Conservation (phyloP, 2,113 vertebrate genomes). For the Catharus fuscescens region DNA sequence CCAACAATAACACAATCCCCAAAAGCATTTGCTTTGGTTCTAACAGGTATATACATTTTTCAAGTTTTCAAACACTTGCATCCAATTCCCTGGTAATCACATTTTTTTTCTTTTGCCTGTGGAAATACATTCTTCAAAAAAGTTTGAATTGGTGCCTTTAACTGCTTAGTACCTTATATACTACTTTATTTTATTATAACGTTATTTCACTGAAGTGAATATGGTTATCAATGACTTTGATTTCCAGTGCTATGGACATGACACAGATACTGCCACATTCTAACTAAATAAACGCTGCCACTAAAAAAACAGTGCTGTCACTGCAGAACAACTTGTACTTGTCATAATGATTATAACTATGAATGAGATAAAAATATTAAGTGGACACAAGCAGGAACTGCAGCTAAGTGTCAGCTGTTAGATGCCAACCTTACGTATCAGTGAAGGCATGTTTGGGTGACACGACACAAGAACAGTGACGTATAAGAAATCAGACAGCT, state of each 20-base stretch:
- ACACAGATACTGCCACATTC: not conserved
- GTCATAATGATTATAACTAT: conserved; percentile 42
- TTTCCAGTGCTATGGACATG: not conserved
- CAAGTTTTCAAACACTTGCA: not conserved
- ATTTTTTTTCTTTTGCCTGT: not conserved
- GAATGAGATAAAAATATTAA: conserved; percentile 35
- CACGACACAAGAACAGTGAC: not conserved
- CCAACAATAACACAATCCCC: not conserved
- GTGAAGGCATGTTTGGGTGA: not conserved
- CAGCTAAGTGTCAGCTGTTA: conserved; percentile 33
- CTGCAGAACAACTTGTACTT: conserved; percentile 8
- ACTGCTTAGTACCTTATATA: not conserved
- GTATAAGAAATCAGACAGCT: not conserved
- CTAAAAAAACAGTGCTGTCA: not conserved
- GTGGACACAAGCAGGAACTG: conserved; percentile 12
- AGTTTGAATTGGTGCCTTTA: not conserved
- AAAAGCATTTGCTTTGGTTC: not conserved
- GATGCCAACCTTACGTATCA: not conserved
- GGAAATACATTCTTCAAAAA: not conserved
- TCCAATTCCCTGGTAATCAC: not conserved
- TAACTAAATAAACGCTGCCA: not conserved
- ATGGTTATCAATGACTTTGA: not conserved
- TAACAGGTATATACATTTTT: not conserved
- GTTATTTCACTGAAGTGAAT: not conserved
- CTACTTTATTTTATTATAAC: not conserved